These are phyloP conservation scores for Incurvaria masculella DNA, from an alignment of 2,888 invertebrate species.

Conservation along the genomic window DNA sequence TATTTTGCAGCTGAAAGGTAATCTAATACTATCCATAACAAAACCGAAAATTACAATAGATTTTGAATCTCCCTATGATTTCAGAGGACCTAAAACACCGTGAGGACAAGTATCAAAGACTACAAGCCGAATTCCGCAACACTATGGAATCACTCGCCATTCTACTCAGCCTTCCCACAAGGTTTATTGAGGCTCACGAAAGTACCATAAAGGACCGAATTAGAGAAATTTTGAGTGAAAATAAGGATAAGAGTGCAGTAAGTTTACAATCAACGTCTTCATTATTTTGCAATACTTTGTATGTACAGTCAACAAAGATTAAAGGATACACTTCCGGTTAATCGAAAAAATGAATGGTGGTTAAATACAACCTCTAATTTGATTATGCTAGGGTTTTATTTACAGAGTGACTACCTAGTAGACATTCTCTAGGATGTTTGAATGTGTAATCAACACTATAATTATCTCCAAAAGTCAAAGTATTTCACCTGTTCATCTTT, in stretches of 20 bases:
- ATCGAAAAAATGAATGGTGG: too few species aligned
- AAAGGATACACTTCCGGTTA: too few species aligned
- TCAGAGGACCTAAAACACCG: constrained; percentile 66
- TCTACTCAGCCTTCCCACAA: constrained; percentile 64
- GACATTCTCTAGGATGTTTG: too few species aligned
- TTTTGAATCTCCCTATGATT: constrained; percentile 13
- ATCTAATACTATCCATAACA: too few species aligned
- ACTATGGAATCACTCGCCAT: constrained; percentile 70
- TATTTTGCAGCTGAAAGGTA: constrained; percentile 67
- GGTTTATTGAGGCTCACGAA: constrained; percentile 76
- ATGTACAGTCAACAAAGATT: too few species aligned
- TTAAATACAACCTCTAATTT: too few species aligned
- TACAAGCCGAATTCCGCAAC: constrained; percentile 66
- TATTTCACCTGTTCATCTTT: too few species aligned
- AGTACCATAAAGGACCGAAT: constrained; percentile 75
- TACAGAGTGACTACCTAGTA: too few species aligned
- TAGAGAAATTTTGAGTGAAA: constrained; percentile 71
- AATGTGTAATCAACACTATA: too few species aligned
- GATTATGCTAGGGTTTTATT: too few species aligned
- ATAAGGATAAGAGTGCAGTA: constrained; percentile 74
- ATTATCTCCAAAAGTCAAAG: too few species aligned
- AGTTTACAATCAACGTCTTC: constrained; percentile 21
- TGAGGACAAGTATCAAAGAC: constrained; percentile 65
- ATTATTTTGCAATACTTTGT: too few species aligned
- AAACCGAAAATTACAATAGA: constrained; percentile 3